phyloP scores from a whole-genome alignment of 2,888 invertebrate species.

The Pammene fasciana region DNA sequence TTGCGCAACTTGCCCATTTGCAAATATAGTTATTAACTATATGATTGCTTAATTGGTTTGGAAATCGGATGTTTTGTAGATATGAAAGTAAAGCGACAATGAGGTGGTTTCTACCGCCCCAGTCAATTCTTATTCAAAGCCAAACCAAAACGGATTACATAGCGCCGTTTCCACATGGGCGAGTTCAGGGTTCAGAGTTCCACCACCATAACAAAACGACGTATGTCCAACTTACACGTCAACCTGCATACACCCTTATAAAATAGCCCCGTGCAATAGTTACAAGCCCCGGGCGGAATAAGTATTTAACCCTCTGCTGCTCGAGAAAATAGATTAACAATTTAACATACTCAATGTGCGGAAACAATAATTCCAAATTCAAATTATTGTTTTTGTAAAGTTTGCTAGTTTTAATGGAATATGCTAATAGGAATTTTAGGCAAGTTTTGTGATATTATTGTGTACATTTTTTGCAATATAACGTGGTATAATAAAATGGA shows the following conservation, averaged over 20 bases:
- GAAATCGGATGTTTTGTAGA: neutral
- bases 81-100: slow-evolving; percentile 2
- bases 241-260: slow-evolving; percentile 7
- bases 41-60: neutral
- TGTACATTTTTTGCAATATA: slow-evolving; percentile 1
- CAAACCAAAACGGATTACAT: slow-evolving; percentile 38
- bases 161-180: slow-evolving; percentile 27
- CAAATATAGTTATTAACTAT: neutral
- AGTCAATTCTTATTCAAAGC: slow-evolving; percentile 39
- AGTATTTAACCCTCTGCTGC: slow-evolving; percentile 55
- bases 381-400: slow-evolving; percentile 39
- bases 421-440: slow-evolving; percentile 25
- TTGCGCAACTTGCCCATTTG: neutral
- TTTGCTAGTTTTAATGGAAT: slow-evolving; percentile 34
- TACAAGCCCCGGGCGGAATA: slow-evolving; percentile 52
- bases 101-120: slow-evolving; percentile 14
- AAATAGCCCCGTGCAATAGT: slow-evolving; percentile 57
- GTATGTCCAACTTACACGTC: neutral
- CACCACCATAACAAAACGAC: neutral
- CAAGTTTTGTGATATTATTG: slow-evolving; percentile 16
- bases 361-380: slow-evolving; percentile 38
- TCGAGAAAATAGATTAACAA: slow-evolving; percentile 59
- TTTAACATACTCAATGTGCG: slow-evolving; percentile 43
- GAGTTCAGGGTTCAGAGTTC: slow-evolving; percentile 25
- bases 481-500: neutral